Evolutionary conservation across 2,797 vertebrate species (phyloP), one percentile per base, ranked within the genome.

Genomic region (Sus cebifrons): DNA sequence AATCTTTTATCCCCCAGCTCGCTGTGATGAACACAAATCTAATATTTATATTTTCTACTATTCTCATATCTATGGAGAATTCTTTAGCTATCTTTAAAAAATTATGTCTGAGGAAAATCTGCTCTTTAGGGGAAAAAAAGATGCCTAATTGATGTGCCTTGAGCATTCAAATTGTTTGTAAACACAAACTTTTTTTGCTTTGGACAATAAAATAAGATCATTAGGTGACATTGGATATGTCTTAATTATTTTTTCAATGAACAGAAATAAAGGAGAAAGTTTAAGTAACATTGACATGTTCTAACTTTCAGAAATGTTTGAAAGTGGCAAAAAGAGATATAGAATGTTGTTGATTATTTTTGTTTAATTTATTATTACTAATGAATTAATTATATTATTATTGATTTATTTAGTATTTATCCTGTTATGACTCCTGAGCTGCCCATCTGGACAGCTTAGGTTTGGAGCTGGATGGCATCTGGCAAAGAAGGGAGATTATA

Each of bases 231-330:
- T 10, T 40, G 15, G 2, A 23, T 15, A 23, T 54, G 0, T 13
- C 29, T 68, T 64, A 67, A 14, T 89, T 62, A 40, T 36, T 36
- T 62, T 81, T 94, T 78, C 32, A n/a, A 65, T 54, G 5, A 91
- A 73, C 18, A 82, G 56, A 92, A 93, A 78, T n/a, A 27, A 78
- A 96, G 20, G 8, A 77, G 25, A 89, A 79, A 79, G 16, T 4
- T 77, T 36, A 49, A 74, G 2, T 87, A 75, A 71, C 20, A 44
- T 1, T 65, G 3, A n/a, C 32, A 25, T 10, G 15, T 4, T 84
- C 49, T 70, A 11, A 20, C 36, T 56, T 15, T 10, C 13, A 86
- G 89, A 73, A 15, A 17, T 85, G 3, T 21, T 82, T 54, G 11
- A 78, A 88, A 64, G 10, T 92, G 32, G 3, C 18, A 93, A 83